Conservation (phyloP, 1,140 invertebrate species). For the Lysiphlebus fabarum region DNA sequence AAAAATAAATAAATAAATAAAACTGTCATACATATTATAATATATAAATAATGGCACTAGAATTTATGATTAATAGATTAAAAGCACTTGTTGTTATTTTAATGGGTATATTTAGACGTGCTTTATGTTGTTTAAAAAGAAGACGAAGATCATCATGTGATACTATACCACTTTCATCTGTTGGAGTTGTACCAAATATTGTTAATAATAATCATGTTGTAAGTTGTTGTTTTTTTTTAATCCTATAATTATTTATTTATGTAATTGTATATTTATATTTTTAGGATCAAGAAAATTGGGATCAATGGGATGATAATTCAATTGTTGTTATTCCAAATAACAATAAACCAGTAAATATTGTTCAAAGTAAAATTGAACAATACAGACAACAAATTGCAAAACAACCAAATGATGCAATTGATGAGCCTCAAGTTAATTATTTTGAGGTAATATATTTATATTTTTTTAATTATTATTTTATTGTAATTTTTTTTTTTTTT, state of each 20-base stretch:
- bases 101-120: slow-evolving; percentile 52
- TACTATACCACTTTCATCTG: slow-evolving; percentile 54
- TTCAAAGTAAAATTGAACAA: slow-evolving; percentile 59
- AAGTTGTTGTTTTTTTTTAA: not conserved
- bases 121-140: slow-evolving; percentile 58
- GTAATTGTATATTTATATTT: slow-evolving; percentile 15
- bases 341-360: slow-evolving; percentile 46
- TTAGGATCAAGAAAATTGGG: slow-evolving; percentile 54
- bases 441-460: slow-evolving; percentile 47
- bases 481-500: not conserved
- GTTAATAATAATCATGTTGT: slow-evolving; percentile 32
- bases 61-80: slow-evolving; percentile 50
- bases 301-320: slow-evolving; percentile 50
- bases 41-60: slow-evolving; percentile 39
- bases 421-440: slow-evolving; percentile 48
- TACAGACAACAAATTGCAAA: slow-evolving; percentile 53
- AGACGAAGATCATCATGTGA: slow-evolving; percentile 55
- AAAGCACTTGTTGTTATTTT: slow-evolving; percentile 55
- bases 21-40: not conserved
- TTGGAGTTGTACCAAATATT: slow-evolving; percentile 54
- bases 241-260: not conserved
- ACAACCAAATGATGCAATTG: slow-evolving; percentile 30
- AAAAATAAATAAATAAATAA: too few species aligned
- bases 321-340: slow-evolving; percentile 43
- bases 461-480: slow-evolving; percentile 15